Percentiles rank a stretch among this genome's conserved stretches.
These are phyloP conservation scores for Lochmaea capreae DNA, from an alignment of 2,888 invertebrate genomes.

Conservation along the genomic window DNA sequence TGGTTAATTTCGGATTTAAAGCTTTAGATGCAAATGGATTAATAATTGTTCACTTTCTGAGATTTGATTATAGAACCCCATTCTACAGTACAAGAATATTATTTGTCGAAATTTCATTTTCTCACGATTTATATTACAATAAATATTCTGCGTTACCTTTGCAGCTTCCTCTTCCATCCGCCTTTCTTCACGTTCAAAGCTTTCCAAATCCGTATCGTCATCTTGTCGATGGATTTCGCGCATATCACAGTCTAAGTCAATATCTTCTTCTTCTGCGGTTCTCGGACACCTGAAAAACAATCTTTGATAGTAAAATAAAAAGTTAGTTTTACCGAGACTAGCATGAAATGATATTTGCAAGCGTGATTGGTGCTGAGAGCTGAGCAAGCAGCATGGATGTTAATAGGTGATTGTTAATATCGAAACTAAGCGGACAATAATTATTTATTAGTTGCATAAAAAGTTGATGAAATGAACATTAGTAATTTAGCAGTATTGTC, in stretches of 20 bases:
- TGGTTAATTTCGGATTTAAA: too few relatives aligned
- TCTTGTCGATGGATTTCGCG: slow-evolving; percentile 57
- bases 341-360: slow-evolving; percentile 41
- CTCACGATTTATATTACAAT: neutral
- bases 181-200: slow-evolving; percentile 69
- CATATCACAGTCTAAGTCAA: slow-evolving; percentile 62
- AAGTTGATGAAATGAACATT: neutral
- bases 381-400: slow-evolving; percentile 65
- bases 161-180: slow-evolving; percentile 68
- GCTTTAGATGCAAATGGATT: too few relatives aligned
- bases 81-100: too few relatives aligned
- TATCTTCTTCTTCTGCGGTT: slow-evolving; percentile 52
- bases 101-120: neutral
- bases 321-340: neutral
- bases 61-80: too few relatives aligned
- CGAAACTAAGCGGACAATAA: neutral
- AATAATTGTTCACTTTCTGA: too few relatives aligned
- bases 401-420: slow-evolving; percentile 52
- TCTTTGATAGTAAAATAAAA: slow-evolving; percentile 22
- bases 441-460: neutral
- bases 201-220: slow-evolving; percentile 66
- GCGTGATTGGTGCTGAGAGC: slow-evolving; percentile 59
- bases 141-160: slow-evolving; percentile 54
- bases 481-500: neutral
- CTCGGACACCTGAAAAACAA: slow-evolving; percentile 51